Evolutionary conservation across 1,140 invertebrate species (phyloP), one percentile per base, ranked within the genome.

Genomic region (Ceratosolen solmsi): DNA sequence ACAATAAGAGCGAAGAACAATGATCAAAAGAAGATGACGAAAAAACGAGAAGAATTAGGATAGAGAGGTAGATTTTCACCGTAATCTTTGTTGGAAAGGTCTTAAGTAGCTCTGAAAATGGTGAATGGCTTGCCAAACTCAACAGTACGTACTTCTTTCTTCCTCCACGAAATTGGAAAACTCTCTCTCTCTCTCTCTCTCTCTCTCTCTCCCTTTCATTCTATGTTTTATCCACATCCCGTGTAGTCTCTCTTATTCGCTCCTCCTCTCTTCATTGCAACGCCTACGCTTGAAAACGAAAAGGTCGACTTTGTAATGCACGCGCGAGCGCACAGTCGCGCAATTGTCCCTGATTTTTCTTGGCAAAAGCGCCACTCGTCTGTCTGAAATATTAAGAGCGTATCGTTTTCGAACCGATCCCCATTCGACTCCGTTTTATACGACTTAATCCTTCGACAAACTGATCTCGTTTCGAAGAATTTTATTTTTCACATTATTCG

Each of bases 301-400:
- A 75, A 60, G 73, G 33, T 75, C 73, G 73, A 75, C 30, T 75
- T 60, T 75, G 73, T 60, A 60, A 60, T 58, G 73, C n/a, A 60
- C 73, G 54, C 73, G 73, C 51, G 54, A 74, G 27, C 51, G 27
- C 27, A 56, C 72, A 74, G 51, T 3, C 30, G 38, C 41, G 41
- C 75, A 49, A 65, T 46, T 49, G 75, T 77, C 20, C 58, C 60
- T 60, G 38, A 77, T 77, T 77, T 77, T 77, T 77, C 75, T 77
- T 77, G 75, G 41, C 60, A 77, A 33, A 77, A 77, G 41, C 60
- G 27, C 58, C 36, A 63, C 73, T 76, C 38, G 38, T n/a, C 25
- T 56, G 15, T 20, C 27, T 65, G 36, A 77, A 65, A 77, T 77
- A 77, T 77, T 65, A 65, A 77, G 58, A 65, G 75, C 38, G 17